Conservation (phyloP, 1,140 invertebrate genomes). For the Phthorimaea operculella region DNA sequence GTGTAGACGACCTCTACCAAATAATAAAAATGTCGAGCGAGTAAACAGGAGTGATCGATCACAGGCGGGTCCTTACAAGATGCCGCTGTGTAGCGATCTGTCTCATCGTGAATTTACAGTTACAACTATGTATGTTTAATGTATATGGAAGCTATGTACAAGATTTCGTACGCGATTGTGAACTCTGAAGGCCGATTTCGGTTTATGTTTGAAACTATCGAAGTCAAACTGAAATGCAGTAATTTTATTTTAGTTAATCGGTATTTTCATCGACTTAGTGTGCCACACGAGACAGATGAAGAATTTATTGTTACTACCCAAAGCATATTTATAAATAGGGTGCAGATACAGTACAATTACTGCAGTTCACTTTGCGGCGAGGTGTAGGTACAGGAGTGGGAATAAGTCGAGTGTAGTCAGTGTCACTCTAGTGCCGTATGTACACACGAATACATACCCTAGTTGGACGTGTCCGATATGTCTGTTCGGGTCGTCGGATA, state of each 20-base stretch:
- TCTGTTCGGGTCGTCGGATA: conserved; percentile 88
- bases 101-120: background rate
- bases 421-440: conserved; percentile 54
- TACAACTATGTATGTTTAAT: background rate
- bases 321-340: background rate
- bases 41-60: conserved; percentile 44
- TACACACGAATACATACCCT: conserved; percentile 81
- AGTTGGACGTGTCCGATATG: conserved; percentile 89
- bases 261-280: too few relatives aligned
- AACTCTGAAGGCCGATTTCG: background rate
- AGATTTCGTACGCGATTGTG: background rate
- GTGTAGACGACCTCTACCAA: conserved; percentile 24
- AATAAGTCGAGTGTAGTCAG: conserved; percentile 17
- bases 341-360: background rate
- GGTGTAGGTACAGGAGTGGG: background rate
- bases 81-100: background rate
- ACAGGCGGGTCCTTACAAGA: background rate
- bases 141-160: background rate
- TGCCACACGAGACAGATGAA: too few relatives aligned
- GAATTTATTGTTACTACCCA: too few relatives aligned
- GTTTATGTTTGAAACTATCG: background rate
- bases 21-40: conserved; percentile 52
- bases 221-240: background rate
- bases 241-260: too few relatives aligned
- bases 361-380: background rate